Evolutionary conservation across 1,140 invertebrate genomes (phyloP).

Genomic region (Brachionus paranguensis): DNA sequence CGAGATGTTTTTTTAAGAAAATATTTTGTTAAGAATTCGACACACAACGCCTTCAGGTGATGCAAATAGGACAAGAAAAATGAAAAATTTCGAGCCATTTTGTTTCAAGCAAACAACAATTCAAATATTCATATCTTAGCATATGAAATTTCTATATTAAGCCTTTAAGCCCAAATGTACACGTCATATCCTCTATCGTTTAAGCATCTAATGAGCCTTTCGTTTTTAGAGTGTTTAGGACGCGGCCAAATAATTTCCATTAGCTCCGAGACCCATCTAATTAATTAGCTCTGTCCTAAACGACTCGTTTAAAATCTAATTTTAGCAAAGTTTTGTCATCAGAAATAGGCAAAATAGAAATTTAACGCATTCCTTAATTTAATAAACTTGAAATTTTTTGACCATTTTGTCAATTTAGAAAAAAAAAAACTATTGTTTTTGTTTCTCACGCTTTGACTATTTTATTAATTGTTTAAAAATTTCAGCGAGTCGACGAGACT

Average conservation of each 20-base stretch:
- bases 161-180: background rate
- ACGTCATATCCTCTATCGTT: background rate
- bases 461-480: background rate
- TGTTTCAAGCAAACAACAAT: background rate
- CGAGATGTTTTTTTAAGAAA: background rate
- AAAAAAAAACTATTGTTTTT: background rate
- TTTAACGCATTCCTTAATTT: background rate
- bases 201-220: background rate
- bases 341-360: background rate
- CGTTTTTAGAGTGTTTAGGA: background rate
- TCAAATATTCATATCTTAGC: constrained; percentile 18
- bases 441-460: background rate
- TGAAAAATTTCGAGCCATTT: background rate
- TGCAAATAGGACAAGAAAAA: background rate
- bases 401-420: background rate
- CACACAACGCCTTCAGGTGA: background rate
- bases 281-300: background rate
- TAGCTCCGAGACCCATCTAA: background rate
- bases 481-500: too few species aligned
- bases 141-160: background rate
- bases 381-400: background rate
- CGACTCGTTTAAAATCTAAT: background rate
- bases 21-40: background rate
- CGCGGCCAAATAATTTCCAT: background rate
- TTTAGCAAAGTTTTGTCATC: background rate